Evolutionary conservation across 1,140 invertebrate species (phyloP).

Genomic region (Schlechtendalia chinensis): DNA sequence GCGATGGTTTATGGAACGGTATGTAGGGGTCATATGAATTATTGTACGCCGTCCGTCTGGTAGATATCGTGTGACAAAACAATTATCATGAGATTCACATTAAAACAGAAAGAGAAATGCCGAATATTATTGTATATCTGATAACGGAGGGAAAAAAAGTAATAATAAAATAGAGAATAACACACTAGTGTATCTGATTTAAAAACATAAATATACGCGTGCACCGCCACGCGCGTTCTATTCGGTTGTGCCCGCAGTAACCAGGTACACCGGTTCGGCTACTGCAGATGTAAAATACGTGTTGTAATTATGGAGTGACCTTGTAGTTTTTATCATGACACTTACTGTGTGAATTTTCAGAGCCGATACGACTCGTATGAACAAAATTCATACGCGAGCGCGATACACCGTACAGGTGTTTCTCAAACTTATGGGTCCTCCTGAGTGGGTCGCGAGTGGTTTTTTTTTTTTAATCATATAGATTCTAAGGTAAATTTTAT

Average conservation of each 20-base stretch:
- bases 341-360: not conserved
- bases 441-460: no score
- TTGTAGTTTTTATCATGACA: slow-evolving; percentile 20
- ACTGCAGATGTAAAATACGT: slow-evolving; percentile 9
- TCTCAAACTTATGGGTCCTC: no score
- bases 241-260: not conserved
- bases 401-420: no score
- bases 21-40: slow-evolving; percentile 12
- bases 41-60: not conserved
- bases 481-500: no score
- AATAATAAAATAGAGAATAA: not conserved
- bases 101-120: slow-evolving; percentile 23
- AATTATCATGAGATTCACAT: slow-evolving; percentile 44
- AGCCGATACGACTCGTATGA: no score
- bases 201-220: slow-evolving; percentile 21
- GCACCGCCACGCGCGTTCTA: not conserved
- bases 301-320: not conserved
- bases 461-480: no score
- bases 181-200: not conserved
- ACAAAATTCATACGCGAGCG: no score
- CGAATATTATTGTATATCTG: slow-evolving; percentile 30
- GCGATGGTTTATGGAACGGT: slow-evolving; percentile 17
- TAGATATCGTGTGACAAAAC: slow-evolving; percentile 43
- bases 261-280: slow-evolving; percentile 20
- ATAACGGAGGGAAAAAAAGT: not conserved